These are phyloP conservation scores for Montipora efflorescens DNA, from an alignment of 64 coral and sea anemone genomes.

Conservation along the genomic window DNA sequence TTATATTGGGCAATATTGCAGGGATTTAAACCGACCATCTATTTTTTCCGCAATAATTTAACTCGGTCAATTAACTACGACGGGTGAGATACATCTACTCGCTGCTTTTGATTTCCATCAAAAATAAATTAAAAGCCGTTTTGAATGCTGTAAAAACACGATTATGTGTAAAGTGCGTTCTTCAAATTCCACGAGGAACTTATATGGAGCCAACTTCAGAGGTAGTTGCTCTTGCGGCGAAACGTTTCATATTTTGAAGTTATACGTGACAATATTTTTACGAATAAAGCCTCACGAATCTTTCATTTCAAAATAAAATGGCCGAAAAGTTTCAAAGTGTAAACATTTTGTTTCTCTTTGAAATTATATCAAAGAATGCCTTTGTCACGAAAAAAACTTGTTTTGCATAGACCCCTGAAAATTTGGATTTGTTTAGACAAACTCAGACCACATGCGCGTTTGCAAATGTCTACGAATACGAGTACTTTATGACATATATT, in stretches of 20 bases:
- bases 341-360: not conserved
- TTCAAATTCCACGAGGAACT: not conserved
- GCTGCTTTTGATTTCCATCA: too few species aligned
- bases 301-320: too few species aligned
- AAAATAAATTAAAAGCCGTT: not conserved
- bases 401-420: too few species aligned
- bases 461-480: not conserved
- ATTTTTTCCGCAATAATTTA: not conserved
- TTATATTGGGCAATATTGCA: not conserved
- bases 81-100: not conserved
- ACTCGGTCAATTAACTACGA: not conserved
- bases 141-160: not conserved
- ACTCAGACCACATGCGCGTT: constrained; percentile 3
- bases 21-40: not conserved
- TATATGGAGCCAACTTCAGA: not conserved
- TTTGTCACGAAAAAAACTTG: not conserved
- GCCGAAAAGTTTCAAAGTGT: not conserved
- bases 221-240: not conserved
- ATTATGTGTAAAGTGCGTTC: not conserved
- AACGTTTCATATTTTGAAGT: not conserved
- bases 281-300: not conserved
- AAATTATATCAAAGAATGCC: not conserved
- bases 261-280: constrained; percentile 10
- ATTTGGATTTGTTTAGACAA: not conserved
- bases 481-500: not conserved